These are phyloP conservation scores for Yponomeuta sedellus DNA, from an alignment of 2,888 invertebrate genomes.

Conservation along the genomic window DNA sequence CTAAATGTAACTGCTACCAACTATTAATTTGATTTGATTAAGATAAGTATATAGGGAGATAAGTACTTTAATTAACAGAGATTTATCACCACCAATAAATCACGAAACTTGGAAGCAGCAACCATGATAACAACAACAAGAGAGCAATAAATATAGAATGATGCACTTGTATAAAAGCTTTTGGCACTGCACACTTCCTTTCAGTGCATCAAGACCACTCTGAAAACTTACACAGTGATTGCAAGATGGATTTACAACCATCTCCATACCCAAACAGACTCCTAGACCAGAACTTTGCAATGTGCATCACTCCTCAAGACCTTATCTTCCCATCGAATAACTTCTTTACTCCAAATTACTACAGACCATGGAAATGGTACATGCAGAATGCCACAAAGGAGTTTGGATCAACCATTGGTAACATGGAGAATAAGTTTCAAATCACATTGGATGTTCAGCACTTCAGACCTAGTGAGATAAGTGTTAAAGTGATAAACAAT, in stretches of 20 bases:
- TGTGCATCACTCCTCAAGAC: slow-evolving; percentile 36
- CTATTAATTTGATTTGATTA: too few relatives aligned
- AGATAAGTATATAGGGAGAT: not conserved
- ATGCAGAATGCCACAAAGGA: slow-evolving; percentile 32
- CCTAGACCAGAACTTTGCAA: slow-evolving; percentile 33
- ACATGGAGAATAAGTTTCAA: slow-evolving; percentile 55
- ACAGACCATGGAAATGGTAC: slow-evolving; percentile 37
- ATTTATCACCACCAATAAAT: slow-evolving; percentile 1
- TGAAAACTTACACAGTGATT: slow-evolving; percentile 4
- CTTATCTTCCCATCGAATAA: slow-evolving; percentile 34
- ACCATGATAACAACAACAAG: slow-evolving; percentile 21
- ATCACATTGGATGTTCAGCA: slow-evolving; percentile 81
- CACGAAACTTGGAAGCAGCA: slow-evolving; percentile 19
- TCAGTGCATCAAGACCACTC: slow-evolving; percentile 26
- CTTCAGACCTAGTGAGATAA: slow-evolving; percentile 81
- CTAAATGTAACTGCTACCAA: not conserved
- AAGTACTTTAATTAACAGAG: not conserved
- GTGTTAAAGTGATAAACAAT: slow-evolving; percentile 79
- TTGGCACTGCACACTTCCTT: slow-evolving; percentile 28
- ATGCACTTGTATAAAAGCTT: slow-evolving; percentile 35
- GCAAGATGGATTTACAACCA: slow-evolving; percentile 19
- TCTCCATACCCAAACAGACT: slow-evolving; percentile 30
- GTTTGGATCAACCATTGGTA: slow-evolving; percentile 37
- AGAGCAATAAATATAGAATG: slow-evolving; percentile 27
- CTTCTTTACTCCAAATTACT: slow-evolving; percentile 30